A percentile compares a stretch with the other conserved stretches of the same genome.
Conservation (phyloP, 2,888 invertebrate species). For the Deroplatys truncata region DNA sequence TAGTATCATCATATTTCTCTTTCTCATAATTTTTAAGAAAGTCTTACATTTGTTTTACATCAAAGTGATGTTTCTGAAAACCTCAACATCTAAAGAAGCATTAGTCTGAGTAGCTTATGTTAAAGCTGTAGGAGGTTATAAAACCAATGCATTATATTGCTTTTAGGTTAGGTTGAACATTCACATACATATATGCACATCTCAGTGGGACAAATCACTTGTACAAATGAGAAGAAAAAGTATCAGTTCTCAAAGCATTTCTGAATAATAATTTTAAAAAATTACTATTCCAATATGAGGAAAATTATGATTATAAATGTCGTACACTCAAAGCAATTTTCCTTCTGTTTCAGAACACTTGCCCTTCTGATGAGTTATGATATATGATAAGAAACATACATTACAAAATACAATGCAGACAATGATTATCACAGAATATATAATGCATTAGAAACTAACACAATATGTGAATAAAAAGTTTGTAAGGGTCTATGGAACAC, state of each 20-base stretch:
- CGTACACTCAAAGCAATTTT: too few relatives aligned
- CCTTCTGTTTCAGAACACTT: too few relatives aligned
- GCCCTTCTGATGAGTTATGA: too few relatives aligned
- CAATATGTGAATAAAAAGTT: too few relatives aligned
- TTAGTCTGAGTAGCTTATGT: neutral
- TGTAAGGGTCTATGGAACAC: too few relatives aligned
- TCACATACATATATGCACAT: neutral
- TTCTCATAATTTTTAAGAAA: too few relatives aligned
- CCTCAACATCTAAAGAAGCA: neutral
- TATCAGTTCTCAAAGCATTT: neutral
- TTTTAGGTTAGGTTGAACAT: neutral
- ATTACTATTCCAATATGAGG: neutral
- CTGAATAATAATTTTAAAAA: neutral
- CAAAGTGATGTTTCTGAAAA: neutral
- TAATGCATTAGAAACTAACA: too few relatives aligned
- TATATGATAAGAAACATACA: too few relatives aligned
- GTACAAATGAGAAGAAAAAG: neutral
- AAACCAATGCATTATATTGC: neutral
- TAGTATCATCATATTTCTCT: too few relatives aligned
- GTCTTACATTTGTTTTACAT: too few relatives aligned
- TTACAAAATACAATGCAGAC: too few relatives aligned
- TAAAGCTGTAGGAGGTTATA: neutral
- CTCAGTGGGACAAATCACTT: neutral
- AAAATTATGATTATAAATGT: neutral
- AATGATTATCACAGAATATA: too few relatives aligned